Evolutionary conservation across 2,797 vertebrate genomes (phyloP).

Genomic region (Diplodus sargus): DNA sequence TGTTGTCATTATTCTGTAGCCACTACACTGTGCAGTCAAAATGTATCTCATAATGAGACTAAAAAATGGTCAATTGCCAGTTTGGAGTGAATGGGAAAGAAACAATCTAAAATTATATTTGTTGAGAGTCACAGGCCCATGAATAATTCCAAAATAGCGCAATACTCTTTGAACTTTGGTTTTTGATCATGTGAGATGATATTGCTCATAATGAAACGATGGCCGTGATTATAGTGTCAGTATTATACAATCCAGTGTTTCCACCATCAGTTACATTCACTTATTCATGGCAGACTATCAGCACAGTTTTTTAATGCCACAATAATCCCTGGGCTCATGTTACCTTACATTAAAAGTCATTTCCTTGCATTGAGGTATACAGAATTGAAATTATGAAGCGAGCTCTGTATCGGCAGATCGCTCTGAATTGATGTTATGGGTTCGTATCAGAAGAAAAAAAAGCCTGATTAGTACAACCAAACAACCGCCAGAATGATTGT

Average conservation of each 20-base stretch:
- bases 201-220: no score
- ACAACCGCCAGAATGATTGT: no score
- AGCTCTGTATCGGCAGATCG: not conserved
- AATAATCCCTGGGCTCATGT: not conserved
- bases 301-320: not conserved
- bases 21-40: no score
- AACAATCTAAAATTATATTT: no score
- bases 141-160: not conserved
- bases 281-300: not conserved
- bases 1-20: no score
- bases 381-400: no score
- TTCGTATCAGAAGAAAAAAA: not conserved
- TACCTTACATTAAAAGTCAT: not conserved
- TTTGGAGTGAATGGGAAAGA: no score
- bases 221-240: not conserved
- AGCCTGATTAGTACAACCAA: not conserved
- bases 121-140: no score
- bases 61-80: no score
- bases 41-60: no score
- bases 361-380: not conserved
- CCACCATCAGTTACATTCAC: not conserved
- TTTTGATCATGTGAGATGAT: no score
- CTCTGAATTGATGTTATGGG: not conserved
- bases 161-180: no score
- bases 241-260: not conserved